phyloP scores from a whole-genome alignment of 2,797 vertebrate species.

The Poeciliopsis infans region DNA sequence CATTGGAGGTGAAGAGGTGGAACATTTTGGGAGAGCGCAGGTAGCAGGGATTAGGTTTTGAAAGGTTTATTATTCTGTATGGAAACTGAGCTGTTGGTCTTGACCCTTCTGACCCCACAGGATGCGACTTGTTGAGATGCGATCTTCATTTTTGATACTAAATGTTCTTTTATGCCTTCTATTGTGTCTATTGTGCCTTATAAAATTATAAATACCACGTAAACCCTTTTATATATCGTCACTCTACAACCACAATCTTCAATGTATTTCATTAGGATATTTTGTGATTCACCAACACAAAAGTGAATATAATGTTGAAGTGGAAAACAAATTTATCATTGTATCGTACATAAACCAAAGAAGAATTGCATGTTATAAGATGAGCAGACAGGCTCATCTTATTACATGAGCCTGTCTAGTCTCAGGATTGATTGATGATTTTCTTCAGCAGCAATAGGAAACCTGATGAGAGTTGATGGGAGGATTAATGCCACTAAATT shows the following conservation, averaged over 20 bases:
- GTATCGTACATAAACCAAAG: neutral
- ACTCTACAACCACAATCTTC: neutral
- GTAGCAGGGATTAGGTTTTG: conserved; percentile 58
- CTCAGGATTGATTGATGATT: neutral
- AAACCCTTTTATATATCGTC: neutral
- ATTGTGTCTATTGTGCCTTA: conserved; percentile 13
- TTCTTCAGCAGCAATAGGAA: neutral
- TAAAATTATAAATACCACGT: neutral
- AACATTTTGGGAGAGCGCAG: conserved; percentile 66
- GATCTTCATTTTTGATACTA: conserved; percentile 32
- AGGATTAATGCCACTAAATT: neutral
- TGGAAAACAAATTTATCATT: neutral
- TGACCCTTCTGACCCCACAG: conserved; percentile 38
- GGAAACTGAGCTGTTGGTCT: conserved; percentile 57
- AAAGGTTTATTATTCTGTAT: conserved; percentile 52
- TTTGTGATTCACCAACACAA: neutral
- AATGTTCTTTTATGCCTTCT: neutral
- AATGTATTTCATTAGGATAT: neutral
- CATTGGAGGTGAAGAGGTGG: conserved; percentile 72
- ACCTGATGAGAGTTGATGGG: neutral
- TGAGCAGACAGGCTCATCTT: neutral
- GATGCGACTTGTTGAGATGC: conserved; percentile 37
- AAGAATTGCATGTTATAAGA: neutral
- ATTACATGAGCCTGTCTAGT: too few relatives aligned
- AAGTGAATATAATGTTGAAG: neutral